Base-by-base conservation (phyloP, 2,888 invertebrate species). In the Polylopha cassiicola region DNA sequence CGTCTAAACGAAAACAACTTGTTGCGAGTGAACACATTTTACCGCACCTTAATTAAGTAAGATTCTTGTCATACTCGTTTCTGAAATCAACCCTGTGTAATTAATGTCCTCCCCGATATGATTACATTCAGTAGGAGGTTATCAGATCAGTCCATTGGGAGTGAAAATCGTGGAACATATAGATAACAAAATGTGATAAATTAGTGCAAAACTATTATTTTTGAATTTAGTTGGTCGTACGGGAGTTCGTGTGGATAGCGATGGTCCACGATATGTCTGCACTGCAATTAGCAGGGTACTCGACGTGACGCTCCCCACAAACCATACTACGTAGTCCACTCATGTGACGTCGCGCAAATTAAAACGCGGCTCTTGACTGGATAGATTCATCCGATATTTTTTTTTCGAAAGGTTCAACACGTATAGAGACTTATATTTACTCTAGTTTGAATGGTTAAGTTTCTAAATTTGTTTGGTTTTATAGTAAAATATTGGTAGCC, bases 261-360 rank as follows among this genome's bases (percentile, higher is more conserved):
- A 70, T 55, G 63, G 58, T 53, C 53, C 53, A 61, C 70, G 63
- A 68, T 61, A 62, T 65, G 65, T 58, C 65, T 66, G 67, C 72
- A 68, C 64, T 73, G 84, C 84, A 84, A 84, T 84, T 84, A 85
- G 84, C 80, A 78, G 68, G 71, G 65, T 66, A 74, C 82, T 85
- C 72, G 76, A 82, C 73, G 63, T 68, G 65, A 61, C 68, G 66
- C 61, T 60, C 51, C 65, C 69, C 67, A 64, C 75, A 72, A 66
- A 65, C 74, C 72, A 65, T 68, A 57, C 65, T 72, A 62, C 69
- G 61, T 69, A 69, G 60, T 63, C 75, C 79, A 78, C 81, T 84
- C 67, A 68, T 78, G 72, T 82, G 81, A 79, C 84, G 80, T 76
- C 76, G 74, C 76, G 78, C 80, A 84, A 85, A 84, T 84, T 85